A percentile compares a stretch with the other conserved stretches of the same genome.
phyloP scores from a whole-genome alignment of 2,888 invertebrate species.

The Lithosia quadra region DNA sequence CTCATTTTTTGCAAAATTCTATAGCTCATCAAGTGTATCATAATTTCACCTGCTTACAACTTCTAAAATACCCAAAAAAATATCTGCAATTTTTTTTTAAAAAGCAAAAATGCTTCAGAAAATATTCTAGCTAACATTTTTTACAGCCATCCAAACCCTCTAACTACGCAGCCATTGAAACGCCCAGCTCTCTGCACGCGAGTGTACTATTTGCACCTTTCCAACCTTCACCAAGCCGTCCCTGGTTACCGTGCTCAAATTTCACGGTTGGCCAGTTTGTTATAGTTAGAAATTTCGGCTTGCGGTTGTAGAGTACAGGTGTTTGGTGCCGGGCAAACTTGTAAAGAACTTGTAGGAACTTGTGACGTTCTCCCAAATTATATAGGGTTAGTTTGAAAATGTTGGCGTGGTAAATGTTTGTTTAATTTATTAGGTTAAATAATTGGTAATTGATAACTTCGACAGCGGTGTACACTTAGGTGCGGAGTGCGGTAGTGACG shows the following conservation, averaged over 20 bases:
- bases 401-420: constrained; percentile 36
- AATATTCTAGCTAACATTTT: background rate
- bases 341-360: constrained; percentile 35
- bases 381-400: constrained; percentile 23
- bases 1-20: no score
- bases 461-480: constrained; percentile 1
- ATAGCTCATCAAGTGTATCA: background rate
- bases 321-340: constrained; percentile 38
- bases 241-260: constrained; percentile 25
- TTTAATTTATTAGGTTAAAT: constrained; percentile 20
- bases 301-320: constrained; percentile 42
- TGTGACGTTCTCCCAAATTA: constrained; percentile 33
- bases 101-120: background rate
- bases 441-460: constrained; percentile 5
- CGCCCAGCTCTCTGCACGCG: background rate
- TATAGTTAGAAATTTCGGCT: constrained; percentile 36
- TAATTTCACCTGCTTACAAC: background rate
- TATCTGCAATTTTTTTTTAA: background rate
- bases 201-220: constrained; percentile 3
- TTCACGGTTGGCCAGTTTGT: constrained; percentile 26
- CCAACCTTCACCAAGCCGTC: background rate
- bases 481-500: background rate
- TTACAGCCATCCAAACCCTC: background rate
- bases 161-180: background rate
- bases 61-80: background rate